Conservation (phyloP, 2,113 vertebrate genomes). For the Pelusios castaneus region DNA sequence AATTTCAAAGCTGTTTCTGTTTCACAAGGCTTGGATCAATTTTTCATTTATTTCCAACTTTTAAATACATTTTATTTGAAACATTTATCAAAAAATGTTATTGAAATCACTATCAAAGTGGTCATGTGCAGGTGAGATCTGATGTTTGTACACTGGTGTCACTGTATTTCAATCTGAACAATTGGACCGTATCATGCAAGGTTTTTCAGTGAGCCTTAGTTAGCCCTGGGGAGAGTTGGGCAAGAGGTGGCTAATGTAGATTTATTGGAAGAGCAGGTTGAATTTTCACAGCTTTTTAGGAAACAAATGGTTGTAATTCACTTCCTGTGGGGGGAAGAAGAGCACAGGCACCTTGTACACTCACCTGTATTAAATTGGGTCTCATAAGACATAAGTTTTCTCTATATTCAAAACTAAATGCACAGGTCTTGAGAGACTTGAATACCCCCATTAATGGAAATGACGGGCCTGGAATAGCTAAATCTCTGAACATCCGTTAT, state of each 20-base stretch:
- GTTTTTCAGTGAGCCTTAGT: conserved; percentile 37
- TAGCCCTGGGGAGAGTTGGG: conserved; percentile 5
- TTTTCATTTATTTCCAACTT: not conserved
- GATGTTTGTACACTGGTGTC: not conserved
- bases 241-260: not conserved
- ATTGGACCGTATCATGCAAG: conserved; percentile 38
- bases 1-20: not conserved
- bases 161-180: not conserved
- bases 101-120: not conserved
- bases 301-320: not conserved
- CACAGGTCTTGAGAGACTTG: not conserved
- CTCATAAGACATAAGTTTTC: not conserved
- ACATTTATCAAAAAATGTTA: not conserved
- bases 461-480: not conserved
- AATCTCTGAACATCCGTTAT: not conserved
- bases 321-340: not conserved
- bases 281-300: not conserved
- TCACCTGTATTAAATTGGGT: not conserved
- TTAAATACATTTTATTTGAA: not conserved
- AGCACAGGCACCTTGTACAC: fast-evolving
- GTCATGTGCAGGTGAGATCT: not conserved
- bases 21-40: not conserved
- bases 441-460: fast-evolving
- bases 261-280: fast-evolving
- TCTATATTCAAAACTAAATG: not conserved